Conservation (phyloP, 2,888 invertebrate species). For the Lasioglossum villosulum region DNA sequence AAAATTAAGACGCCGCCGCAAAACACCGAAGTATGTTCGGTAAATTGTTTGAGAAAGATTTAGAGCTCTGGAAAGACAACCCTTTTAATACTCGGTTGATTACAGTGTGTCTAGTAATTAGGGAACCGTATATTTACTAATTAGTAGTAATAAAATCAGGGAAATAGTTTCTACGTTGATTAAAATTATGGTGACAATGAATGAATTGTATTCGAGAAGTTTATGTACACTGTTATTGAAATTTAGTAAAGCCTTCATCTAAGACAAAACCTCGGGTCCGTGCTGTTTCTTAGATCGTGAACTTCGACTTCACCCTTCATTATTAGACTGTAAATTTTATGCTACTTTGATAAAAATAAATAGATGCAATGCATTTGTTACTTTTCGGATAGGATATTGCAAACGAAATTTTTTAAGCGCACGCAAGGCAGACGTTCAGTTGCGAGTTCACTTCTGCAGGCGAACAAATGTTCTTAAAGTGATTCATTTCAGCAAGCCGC, state of each 20-base stretch:
- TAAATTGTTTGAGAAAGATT: neutral
- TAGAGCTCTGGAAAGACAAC: neutral
- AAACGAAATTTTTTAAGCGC: neutral
- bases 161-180: neutral
- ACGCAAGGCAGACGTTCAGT: neutral
- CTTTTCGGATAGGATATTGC: neutral
- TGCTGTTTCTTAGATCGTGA: no score
- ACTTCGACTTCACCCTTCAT: neutral
- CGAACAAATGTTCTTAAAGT: slow-evolving; percentile 6
- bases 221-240: no score
- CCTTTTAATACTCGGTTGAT: neutral
- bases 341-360: neutral
- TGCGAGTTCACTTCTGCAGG: neutral
- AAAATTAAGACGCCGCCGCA: neutral
- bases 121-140: neutral
- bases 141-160: neutral
- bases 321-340: neutral
- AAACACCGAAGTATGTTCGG: neutral
- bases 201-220: neutral
- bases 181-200: neutral
- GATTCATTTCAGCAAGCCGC: slow-evolving; percentile 49
- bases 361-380: neutral
- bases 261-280: no score
- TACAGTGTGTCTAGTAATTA: neutral
- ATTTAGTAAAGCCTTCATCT: no score